phyloP scores from a whole-genome alignment of 2,113 vertebrate species.

The Columbina picui region DNA sequence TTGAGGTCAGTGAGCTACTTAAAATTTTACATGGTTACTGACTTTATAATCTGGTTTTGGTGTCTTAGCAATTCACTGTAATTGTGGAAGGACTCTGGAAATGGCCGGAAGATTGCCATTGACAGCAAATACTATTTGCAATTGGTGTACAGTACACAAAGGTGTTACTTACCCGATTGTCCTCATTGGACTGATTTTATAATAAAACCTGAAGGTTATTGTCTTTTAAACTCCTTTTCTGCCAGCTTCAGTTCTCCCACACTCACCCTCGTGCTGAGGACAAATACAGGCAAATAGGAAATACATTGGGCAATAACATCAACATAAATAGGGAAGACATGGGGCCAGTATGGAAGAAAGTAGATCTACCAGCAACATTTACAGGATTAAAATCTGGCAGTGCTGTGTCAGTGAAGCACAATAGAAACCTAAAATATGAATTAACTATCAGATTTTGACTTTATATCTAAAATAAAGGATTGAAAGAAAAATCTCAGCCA shows the following conservation, averaged over 20 bases:
- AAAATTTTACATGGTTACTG: background rate
- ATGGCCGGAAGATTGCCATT: background rate
- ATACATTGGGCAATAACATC: background rate
- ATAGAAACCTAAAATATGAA: background rate
- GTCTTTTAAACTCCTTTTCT: background rate
- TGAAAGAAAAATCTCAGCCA: background rate
- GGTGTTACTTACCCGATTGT: background rate
- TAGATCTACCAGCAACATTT: background rate
- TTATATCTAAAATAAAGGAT: background rate
- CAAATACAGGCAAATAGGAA: background rate
- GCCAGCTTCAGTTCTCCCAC: background rate
- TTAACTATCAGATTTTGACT: background rate
- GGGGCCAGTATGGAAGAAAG: background rate
- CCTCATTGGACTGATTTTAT: background rate
- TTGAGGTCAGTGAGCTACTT: background rate
- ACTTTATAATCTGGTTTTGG: background rate
- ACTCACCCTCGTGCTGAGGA: background rate
- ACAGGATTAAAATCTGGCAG: background rate
- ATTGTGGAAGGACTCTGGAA: background rate
- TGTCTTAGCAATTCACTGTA: background rate
- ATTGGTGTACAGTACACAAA: background rate
- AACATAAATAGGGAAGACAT: background rate
- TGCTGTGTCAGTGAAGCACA: background rate
- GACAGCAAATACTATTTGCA: background rate
- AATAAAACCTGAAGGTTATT: background rate